Percentiles rank a stretch among this genome's conserved stretches.
phyloP scores from a whole-genome alignment of 1,140 invertebrate genomes.

The Drosophila nasuta region DNA sequence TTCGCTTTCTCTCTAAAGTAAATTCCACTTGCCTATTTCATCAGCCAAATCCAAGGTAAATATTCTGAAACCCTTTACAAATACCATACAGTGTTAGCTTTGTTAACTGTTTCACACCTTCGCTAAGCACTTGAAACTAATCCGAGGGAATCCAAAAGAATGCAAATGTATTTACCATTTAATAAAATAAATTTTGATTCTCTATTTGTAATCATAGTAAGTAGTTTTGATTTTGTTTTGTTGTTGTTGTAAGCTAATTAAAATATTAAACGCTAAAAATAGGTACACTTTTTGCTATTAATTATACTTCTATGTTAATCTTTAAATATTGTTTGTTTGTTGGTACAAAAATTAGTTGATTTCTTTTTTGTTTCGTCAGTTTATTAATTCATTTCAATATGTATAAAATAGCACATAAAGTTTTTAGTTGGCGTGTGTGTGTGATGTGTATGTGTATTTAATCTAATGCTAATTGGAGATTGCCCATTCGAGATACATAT shows the following conservation, averaged over 20 bases:
- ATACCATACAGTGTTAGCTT: neutral
- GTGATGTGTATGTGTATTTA: constrained; percentile 31
- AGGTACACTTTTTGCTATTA: constrained; percentile 54
- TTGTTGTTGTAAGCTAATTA: constrained; percentile 41
- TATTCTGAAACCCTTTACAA: neutral
- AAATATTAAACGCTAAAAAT: constrained; percentile 61
- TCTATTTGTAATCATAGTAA: constrained; percentile 46
- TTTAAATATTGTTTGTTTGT: constrained; percentile 55
- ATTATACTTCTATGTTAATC: constrained; percentile 21
- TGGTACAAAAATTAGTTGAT: constrained; percentile 70
- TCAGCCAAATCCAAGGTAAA: neutral
- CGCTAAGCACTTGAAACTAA: neutral
- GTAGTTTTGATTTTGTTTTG: constrained; percentile 43
- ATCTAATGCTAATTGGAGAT: constrained; percentile 63
- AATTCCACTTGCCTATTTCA: neutral
- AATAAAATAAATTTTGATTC: constrained; percentile 46
- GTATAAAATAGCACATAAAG: constrained; percentile 64
- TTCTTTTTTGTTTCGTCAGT: constrained; percentile 20
- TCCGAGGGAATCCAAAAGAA: neutral
- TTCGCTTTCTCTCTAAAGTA: no score
- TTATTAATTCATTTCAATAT: constrained; percentile 39
- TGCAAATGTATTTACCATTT: constrained; percentile 25
- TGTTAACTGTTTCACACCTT: neutral
- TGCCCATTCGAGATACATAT: constrained; percentile 67
- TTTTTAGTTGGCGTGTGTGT: constrained; percentile 58